Percentiles rank a stretch among this genome's conserved stretches.
Conservation (phyloP, 2,888 invertebrate genomes). For the Hedychridium roseum region DNA sequence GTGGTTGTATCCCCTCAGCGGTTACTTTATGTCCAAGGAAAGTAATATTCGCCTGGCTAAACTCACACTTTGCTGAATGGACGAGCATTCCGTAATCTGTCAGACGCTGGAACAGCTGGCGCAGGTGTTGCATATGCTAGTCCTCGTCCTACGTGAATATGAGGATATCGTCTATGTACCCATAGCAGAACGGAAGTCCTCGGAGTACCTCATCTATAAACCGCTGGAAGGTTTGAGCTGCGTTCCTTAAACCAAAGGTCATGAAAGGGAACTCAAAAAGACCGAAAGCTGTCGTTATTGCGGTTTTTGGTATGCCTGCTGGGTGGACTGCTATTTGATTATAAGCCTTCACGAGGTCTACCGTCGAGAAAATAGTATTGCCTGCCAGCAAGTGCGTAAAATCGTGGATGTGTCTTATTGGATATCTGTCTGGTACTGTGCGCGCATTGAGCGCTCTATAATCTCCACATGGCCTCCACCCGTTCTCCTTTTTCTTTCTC, state of each 20-base stretch:
- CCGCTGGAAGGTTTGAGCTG: conserved; percentile 8
- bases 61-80: neutral
- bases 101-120: conserved; percentile 9
- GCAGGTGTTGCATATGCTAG: conserved; percentile 6
- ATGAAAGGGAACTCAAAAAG: too few species aligned
- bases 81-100: conserved; percentile 5
- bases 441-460: conserved; percentile 37
- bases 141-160: conserved; percentile 5
- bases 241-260: conserved; percentile 4
- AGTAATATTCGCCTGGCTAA: neutral
- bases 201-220: neutral
- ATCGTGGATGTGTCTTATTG: conserved; percentile 43
- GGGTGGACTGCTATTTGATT: conserved; percentile 40
- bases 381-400: conserved; percentile 25
- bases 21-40: too few species aligned
- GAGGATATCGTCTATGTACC: conserved; percentile 9
- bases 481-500: conserved; percentile 34
- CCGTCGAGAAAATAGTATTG: conserved; percentile 25
- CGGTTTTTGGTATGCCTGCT: conserved; percentile 43
- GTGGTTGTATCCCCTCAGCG: too few species aligned
- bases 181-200: neutral
- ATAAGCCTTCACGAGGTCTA: conserved; percentile 35
- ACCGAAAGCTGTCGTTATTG: conserved; percentile 46
- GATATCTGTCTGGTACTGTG: conserved; percentile 44
- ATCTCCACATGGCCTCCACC: conserved; percentile 37